Evolutionary conservation across 2,113 vertebrate genomes (phyloP).

Genomic region (Ceuthmochares aereus): DNA sequence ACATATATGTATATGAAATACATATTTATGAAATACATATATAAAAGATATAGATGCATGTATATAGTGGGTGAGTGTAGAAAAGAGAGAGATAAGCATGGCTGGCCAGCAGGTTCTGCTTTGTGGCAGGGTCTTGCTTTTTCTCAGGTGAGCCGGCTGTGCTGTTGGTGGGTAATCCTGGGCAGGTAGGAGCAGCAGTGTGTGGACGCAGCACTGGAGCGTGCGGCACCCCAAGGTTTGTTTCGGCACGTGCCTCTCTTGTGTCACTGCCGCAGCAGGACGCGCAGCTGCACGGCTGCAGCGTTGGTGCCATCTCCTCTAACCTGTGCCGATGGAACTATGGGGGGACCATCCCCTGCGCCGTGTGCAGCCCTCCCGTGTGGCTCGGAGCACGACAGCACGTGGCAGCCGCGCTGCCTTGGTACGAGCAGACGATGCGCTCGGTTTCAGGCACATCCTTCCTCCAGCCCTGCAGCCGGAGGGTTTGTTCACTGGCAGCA

Average conservation of each 20-base stretch:
- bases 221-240: rapidly evolving
- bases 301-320: rapidly evolving
- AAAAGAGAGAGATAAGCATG: no score
- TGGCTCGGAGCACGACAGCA: not conserved
- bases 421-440: not conserved
- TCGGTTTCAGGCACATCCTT: rapidly evolving
- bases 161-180: rapidly evolving
- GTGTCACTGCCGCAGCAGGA: rapidly evolving
- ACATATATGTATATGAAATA: no score
- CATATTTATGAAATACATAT: no score
- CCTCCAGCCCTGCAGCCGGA: not conserved
- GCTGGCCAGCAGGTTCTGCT: not conserved
- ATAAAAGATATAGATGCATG: no score
- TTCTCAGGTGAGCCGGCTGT: not conserved
- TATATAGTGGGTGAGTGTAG: no score
- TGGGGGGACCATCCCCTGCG: not conserved
- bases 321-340: rapidly evolving
- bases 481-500: not conserved
- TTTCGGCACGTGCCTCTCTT: not conserved
- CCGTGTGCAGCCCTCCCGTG: rapidly evolving
- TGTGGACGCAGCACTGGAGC: rapidly evolving
- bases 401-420: rapidly evolving
- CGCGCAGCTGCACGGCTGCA: rapidly evolving
- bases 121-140: not conserved
- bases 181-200: rapidly evolving